Conservation (phyloP, 2,113 vertebrate genomes). For the Pomatostomus ruficeps region DNA sequence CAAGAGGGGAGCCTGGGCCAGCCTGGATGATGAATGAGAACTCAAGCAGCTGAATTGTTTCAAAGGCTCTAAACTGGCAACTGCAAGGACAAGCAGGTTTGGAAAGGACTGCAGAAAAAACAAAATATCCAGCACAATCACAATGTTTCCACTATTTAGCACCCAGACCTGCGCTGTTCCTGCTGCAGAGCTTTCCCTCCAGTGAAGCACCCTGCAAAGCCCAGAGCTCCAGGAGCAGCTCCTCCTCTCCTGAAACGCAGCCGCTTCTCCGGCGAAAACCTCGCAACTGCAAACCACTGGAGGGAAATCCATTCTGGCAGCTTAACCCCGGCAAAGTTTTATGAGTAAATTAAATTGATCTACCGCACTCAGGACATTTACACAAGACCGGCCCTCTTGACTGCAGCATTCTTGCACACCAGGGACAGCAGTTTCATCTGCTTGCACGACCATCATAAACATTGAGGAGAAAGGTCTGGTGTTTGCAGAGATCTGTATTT, state of each 20-base stretch:
- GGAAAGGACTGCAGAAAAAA: not conserved
- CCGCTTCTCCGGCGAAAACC: not conserved
- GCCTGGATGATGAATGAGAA: not conserved
- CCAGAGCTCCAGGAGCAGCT: not conserved
- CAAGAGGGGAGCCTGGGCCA: not conserved
- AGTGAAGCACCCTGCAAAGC: not conserved
- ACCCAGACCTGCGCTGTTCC: not conserved
- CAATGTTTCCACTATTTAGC: not conserved
- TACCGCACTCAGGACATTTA: not conserved
- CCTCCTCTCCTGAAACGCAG: not conserved
- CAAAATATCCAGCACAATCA: not conserved
- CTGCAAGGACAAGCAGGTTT: not conserved
- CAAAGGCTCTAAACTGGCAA: not conserved
- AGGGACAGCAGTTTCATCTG: not conserved
- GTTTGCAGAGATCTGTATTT: not conserved
- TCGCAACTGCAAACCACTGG: not conserved
- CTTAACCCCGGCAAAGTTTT: not conserved
- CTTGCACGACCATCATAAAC: not conserved
- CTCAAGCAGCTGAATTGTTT: conserved; percentile 6
- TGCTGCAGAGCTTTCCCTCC: not conserved
- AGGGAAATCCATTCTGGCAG: not conserved
- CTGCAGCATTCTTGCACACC: not conserved
- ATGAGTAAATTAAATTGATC: not conserved
- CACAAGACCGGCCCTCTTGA: not conserved
- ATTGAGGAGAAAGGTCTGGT: not conserved